Conservation (phyloP, 2,888 invertebrate genomes). For the Cryptus armator region DNA sequence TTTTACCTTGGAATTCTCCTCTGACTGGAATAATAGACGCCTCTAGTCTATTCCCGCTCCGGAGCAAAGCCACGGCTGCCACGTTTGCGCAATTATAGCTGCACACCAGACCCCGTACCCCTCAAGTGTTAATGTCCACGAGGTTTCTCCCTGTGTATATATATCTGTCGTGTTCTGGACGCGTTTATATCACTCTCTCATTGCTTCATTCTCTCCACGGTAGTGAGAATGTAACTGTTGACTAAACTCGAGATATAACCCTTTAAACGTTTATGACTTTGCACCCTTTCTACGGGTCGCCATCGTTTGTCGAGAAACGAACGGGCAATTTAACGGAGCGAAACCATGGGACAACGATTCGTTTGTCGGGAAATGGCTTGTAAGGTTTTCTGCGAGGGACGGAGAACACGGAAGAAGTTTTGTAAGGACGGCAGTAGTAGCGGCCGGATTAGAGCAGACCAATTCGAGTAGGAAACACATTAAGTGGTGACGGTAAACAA, state of each 20-base stretch:
- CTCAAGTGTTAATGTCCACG: conserved; percentile 35
- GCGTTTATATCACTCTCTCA: conserved; percentile 25
- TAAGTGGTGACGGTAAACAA: conserved; percentile 44
- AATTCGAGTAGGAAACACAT: neutral
- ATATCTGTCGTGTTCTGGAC: conserved; percentile 18
- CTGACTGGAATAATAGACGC: conserved; percentile 14
- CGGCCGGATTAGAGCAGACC: neutral
- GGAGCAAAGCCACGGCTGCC: neutral
- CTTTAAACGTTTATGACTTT: neutral
- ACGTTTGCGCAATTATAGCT: conserved; percentile 32
- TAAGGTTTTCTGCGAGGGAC: neutral
- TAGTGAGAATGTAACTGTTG: neutral
- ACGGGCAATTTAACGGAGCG: neutral
- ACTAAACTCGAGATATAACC: conserved; percentile 1
- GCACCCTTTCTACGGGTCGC: too few species aligned
- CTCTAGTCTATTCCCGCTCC: neutral
- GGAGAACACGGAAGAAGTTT: neutral
- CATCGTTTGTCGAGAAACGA: too few species aligned
- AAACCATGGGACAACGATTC: neutral
- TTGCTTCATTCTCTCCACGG: conserved; percentile 22
- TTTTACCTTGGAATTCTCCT: neutral
- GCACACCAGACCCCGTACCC: neutral
- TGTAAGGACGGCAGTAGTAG: neutral
- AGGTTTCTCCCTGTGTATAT: neutral
- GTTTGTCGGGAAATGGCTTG: neutral